phyloP scores from a whole-genome alignment of 2,797 vertebrate genomes.

The Pristis pectinata region DNA sequence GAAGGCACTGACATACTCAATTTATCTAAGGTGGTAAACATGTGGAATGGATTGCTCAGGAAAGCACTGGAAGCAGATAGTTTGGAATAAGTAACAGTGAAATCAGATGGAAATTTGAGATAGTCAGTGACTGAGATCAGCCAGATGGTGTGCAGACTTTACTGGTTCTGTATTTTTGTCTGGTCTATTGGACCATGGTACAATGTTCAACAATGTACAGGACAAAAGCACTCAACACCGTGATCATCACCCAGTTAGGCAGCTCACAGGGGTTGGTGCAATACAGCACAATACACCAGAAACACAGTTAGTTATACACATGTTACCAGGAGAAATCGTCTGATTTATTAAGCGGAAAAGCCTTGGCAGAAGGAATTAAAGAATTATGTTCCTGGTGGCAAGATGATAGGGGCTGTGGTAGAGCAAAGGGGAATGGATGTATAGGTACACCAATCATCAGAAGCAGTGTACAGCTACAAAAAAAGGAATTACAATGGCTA shows the following conservation, averaged over 20 bases:
- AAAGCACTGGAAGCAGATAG: neutral
- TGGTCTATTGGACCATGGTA: neutral
- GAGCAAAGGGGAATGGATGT: neutral
- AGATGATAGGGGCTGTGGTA: neutral
- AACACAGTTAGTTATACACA: neutral
- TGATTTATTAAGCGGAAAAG: neutral
- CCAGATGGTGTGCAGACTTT: neutral
- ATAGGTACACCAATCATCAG: neutral
- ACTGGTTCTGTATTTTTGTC: neutral
- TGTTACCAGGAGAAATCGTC: neutral
- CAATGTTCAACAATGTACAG: neutral
- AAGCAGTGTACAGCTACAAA: neutral
- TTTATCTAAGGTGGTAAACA: neutral
- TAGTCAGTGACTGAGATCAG: neutral
- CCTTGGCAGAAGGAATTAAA: neutral
- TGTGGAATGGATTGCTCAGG: neutral
- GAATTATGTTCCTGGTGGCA: neutral
- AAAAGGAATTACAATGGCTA: neutral
- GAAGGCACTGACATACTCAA: neutral
- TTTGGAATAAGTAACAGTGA: neutral
- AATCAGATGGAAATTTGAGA: neutral
- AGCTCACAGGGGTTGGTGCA: neutral
- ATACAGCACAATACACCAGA: neutral
- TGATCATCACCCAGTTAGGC: neutral
- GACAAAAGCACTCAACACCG: neutral